Base-by-base conservation (phyloP, 2,797 vertebrate species). In the Pipistrellus kuhlii region DNA sequence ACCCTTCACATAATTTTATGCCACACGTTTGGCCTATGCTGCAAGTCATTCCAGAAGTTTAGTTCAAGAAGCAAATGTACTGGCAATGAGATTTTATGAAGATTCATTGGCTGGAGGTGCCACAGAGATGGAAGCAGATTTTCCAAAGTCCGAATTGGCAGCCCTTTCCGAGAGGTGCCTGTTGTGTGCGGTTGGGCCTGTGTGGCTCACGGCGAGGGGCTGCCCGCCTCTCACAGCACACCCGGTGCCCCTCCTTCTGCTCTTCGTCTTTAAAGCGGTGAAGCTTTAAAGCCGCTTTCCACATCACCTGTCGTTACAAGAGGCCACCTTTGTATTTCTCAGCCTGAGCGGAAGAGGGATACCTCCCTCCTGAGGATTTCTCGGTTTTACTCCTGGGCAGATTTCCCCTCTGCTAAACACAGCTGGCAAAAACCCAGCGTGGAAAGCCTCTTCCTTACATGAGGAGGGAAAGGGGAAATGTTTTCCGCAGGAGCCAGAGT, bases 331-430 rank as follows among this genome's bases (percentile, higher is more conserved):
- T 88, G 14, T 83, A 46, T 83, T 78, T 85, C 48, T 72, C 48
- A 76, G 6, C 72, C 41, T 76, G 13, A 81, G 38, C 38, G 30
- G 8, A 71, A 86, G 83, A 92, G 32, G 14, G 14, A 72, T 46
- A 90, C 20, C 2, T 0, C 38, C 12, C 18, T 91, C 23, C 3
- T 21, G 66, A 78, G 71, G 53, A 18, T 62, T 78, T 78, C 23
- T 53, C 6, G 4, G 46, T 72, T 94, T 68, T 55, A 68, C 81
- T 93, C 46, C 55, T 14, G 68, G 77, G 68, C 30, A 62, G 27
- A 72, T 76, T 81, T 88, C 41, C 8, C 30, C 5, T 81, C 53
- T 81, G 68, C 14, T 88, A 90, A 88, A 88, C 23, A 48, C 20
- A 59, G 51, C 9, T 86, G 76, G 18, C 30, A 72, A 84, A 93